phyloP scores from a whole-genome alignment of 2,797 vertebrate genomes.

The Selene dorsalis region DNA sequence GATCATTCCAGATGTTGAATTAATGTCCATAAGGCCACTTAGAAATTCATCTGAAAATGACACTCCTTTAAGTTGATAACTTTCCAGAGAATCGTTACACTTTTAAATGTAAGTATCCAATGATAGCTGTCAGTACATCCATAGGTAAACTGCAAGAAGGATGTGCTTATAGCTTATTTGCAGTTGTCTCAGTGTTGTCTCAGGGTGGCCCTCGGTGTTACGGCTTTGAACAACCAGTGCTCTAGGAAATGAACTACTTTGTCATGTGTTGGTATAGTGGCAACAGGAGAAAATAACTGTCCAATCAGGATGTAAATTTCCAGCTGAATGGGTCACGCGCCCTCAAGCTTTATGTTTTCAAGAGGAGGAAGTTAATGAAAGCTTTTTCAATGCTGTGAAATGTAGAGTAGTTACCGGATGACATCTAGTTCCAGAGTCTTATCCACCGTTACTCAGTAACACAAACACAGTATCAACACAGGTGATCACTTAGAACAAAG shows the following conservation, averaged over 20 bases:
- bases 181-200: not conserved
- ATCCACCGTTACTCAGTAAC: not conserved
- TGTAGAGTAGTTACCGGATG: not conserved
- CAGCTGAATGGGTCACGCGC: not conserved
- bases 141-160: not conserved
- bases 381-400: not conserved
- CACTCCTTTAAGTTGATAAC: not conserved
- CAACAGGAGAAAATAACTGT: not conserved
- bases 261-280: not conserved
- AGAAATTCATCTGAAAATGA: not conserved
- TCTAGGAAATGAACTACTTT: constrained; percentile 7
- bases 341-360: not conserved
- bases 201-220: not conserved
- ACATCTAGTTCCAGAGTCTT: not conserved
- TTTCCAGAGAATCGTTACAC: not conserved
- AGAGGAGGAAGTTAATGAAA: not conserved
- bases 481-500: constrained; percentile 26
- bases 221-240: not conserved
- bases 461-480: constrained; percentile 4
- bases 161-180: not conserved
- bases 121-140: not conserved
- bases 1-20: not conserved
- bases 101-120: not conserved
- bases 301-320: constrained; percentile 13
- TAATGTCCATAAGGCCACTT: no score